A percentile compares a stretch with the other conserved stretches of the same genome.
These are phyloP conservation scores for Enteromius thamalakanensis DNA, from an alignment of 2,797 vertebrate species.

Conservation along the genomic window DNA sequence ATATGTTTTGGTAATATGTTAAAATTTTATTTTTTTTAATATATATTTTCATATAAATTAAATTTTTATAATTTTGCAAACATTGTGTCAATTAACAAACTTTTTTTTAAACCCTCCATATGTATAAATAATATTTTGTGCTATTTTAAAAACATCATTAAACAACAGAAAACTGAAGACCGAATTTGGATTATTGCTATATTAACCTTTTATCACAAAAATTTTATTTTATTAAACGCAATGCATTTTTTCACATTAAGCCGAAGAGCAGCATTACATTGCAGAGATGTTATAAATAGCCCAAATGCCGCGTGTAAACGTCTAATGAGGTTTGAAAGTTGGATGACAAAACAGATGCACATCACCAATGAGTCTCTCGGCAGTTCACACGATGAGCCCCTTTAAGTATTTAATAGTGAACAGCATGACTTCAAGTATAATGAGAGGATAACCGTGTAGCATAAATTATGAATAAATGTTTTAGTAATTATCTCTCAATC, in stretches of 20 bases:
- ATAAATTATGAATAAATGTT: background rate
- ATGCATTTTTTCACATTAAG: background rate
- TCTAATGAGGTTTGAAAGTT: no score
- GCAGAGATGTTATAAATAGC: background rate
- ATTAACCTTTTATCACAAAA: background rate
- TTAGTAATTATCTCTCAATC: slow-evolving; percentile 5
- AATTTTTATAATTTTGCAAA: background rate
- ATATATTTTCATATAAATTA: background rate
- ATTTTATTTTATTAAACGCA: background rate
- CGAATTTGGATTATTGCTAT: background rate
- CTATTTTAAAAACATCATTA: background rate
- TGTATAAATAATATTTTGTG: background rate
- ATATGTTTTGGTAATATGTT: background rate
- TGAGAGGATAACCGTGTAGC: slow-evolving; percentile 9
- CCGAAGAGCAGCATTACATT: background rate
- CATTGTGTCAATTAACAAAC: background rate
- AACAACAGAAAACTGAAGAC: background rate
- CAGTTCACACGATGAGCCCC: background rate
- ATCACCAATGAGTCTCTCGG: background rate
- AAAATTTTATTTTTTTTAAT: no score
- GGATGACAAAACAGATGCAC: slow-evolving; percentile 3
- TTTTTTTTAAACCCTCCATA: background rate
- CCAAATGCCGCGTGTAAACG: background rate
- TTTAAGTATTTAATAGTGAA: background rate
- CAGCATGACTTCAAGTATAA: background rate